phyloP scores from a whole-genome alignment of 1,140 invertebrate species.

The Eupristina koningsbergeri region DNA sequence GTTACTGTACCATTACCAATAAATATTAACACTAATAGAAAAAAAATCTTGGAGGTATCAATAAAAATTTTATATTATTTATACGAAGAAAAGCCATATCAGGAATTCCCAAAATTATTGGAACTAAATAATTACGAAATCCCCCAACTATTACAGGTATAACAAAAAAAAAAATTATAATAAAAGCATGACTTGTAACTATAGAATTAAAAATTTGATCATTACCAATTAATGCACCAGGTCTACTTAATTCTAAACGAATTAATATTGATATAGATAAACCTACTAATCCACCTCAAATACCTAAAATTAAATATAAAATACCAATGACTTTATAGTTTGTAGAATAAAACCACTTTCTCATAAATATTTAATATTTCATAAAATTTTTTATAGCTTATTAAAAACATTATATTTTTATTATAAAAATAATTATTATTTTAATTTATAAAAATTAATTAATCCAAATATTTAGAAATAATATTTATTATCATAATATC shows the following conservation, averaged over 20 bases:
- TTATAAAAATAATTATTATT: too few species aligned
- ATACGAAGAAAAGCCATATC: conserved; percentile 85
- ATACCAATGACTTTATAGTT: too few species aligned
- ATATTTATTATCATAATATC: too few species aligned
- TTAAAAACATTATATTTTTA: too few species aligned
- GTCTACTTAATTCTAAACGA: conserved; percentile 78
- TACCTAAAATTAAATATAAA: too few species aligned
- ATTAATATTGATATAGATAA: conserved; percentile 78
- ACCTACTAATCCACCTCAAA: conserved; percentile 60
- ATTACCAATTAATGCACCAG: conserved; percentile 77
- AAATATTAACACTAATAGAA: conserved; percentile 73
- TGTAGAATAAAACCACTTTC: too few species aligned
- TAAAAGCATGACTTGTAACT: conserved; percentile 82
- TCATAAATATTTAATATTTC: too few species aligned
- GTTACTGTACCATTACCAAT: conserved; percentile 77
- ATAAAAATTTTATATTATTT: conserved; percentile 87
- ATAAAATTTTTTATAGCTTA: too few species aligned
- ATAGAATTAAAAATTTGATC: conserved; percentile 82
- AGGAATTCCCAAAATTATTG: conserved; percentile 80
- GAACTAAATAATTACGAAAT: conserved; percentile 85
- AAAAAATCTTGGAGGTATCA: conserved; percentile 74
- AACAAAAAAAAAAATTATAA: conserved; percentile 88
- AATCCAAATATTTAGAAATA: too few species aligned
- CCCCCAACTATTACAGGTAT: conserved; percentile 86
- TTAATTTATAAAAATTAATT: too few species aligned